Base-by-base conservation (phyloP, 2,113 vertebrate genomes). In the Gnathonemus longibarbis region DNA sequence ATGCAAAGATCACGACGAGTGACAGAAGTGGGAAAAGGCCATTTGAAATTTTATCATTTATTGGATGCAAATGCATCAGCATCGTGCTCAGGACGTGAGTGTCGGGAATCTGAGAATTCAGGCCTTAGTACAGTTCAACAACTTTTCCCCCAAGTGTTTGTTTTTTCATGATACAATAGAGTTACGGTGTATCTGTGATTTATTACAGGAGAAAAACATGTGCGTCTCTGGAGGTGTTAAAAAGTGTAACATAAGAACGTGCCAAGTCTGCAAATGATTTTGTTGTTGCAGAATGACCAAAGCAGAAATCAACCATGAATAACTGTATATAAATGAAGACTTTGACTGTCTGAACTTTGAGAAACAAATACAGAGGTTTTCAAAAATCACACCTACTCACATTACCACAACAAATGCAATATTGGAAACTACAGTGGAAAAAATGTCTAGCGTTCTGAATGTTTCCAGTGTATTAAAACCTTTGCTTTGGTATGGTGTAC, bases 231-330 rank as follows among this genome's bases (percentile, higher is more conserved):
- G 42, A 49, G n/a, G 74, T 80, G 74, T 80, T 85, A 48, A 85
- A 85, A 46, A 15, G 83, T 85, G 83, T 85, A 85, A 85, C 48
- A 27, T 49, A 31, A 87, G 85, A 87, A 27, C 27, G 6, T 19
- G 17, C 27, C 48, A 35, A 49, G 85, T 87, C 83, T 85, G 83
- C 3, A 24, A 85, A 11, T 49, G 83, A 85, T 85, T 85, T 46
- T 49, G 83, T 49, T 85, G 83, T 87, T 53, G 85, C 85, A 15
- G 48, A 49, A 87, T 53, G 85, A 53, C 53, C 85, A 87, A 53
- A 87, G 85, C n/a, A 52, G 48, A 87, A 50, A 49, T 49, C 49
- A 87, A 49, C 85, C 48, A 49, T 52, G 85, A 53, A 35, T 50
- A 87, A 53, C n/a, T 87, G 52, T 52, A 35, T 87, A 52, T 50